Conservation (phyloP, 2,888 invertebrate genomes). For the Spialia ferax region DNA sequence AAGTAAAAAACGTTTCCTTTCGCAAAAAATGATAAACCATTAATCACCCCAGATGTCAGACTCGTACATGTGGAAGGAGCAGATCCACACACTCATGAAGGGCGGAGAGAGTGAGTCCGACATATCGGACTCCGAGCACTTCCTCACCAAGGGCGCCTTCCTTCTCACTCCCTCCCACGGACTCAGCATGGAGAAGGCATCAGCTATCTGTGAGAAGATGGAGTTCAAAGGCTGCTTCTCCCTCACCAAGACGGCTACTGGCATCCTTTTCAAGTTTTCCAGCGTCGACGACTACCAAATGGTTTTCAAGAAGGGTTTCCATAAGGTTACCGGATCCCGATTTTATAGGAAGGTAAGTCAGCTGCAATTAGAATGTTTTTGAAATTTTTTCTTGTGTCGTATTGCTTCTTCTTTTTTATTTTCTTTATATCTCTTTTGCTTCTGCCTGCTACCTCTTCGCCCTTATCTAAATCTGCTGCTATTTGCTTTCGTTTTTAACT, state of each 20-base stretch:
- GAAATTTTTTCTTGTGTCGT: not conserved
- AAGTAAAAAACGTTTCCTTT: no score
- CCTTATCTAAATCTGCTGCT: constrained; percentile 49
- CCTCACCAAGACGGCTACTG: constrained; percentile 95
- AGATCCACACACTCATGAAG: constrained; percentile 87
- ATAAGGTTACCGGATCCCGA: constrained; percentile 94
- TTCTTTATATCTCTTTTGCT: not conserved
- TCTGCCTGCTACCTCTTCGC: constrained; percentile 56
- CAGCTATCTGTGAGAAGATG: constrained; percentile 95
- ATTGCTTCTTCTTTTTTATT: constrained; percentile 14
- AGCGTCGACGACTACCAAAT: constrained; percentile 95
- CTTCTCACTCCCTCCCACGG: constrained; percentile 95
- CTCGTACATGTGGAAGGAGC: constrained; percentile 84
- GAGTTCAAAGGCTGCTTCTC: constrained; percentile 95
- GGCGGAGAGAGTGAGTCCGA: constrained; percentile 94
- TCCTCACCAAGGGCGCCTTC: constrained; percentile 94
- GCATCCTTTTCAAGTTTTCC: constrained; percentile 95
- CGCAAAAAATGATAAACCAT: not conserved
- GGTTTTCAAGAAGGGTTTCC: constrained; percentile 95
- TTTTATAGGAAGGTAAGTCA: constrained; percentile 93
- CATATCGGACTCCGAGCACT: constrained; percentile 91
- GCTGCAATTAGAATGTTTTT: not conserved
- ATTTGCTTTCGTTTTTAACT: not conserved
- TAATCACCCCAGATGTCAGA: constrained; percentile 73
- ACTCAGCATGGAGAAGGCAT: constrained; percentile 94